These are phyloP conservation scores for Athetis lepigone DNA, from an alignment of 2,888 invertebrate species.

Conservation along the genomic window DNA sequence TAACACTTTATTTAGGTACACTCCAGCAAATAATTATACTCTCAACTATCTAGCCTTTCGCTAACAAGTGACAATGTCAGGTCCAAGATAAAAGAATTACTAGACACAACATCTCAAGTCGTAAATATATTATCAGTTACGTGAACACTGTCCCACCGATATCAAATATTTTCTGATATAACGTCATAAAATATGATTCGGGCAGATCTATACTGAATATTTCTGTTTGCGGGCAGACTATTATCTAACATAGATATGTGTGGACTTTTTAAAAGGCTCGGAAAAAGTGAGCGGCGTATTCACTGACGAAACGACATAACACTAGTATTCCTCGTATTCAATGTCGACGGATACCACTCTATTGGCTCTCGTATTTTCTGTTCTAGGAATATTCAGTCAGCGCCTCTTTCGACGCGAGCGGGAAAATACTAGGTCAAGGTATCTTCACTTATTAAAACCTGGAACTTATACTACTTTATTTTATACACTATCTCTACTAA, in stretches of 20 bases:
- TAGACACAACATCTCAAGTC: slow-evolving; percentile 42
- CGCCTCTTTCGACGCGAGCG: slow-evolving; percentile 16
- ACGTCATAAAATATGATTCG: slow-evolving; percentile 25
- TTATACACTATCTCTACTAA: slow-evolving; percentile 17
- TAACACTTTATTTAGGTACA: slow-evolving; percentile 11
- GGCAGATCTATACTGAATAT: slow-evolving; percentile 29
- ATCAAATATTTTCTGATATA: slow-evolving; percentile 23
- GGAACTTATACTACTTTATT: slow-evolving; percentile 35
- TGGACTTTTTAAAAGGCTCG: background rate
- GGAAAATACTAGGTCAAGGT: slow-evolving; percentile 33
- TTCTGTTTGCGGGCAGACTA: background rate
- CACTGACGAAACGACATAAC: background rate
- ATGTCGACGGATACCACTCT: slow-evolving; percentile 9
- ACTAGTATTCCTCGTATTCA: slow-evolving; percentile 19
- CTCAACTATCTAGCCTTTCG: slow-evolving; percentile 12
- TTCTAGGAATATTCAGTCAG: slow-evolving; percentile 42
- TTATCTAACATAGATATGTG: background rate
- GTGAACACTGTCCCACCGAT: slow-evolving; percentile 28
- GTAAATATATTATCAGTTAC: slow-evolving; percentile 48
- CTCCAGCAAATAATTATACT: slow-evolving; percentile 4
- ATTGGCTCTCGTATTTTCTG: slow-evolving; percentile 29
- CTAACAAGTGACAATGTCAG: slow-evolving; percentile 20
- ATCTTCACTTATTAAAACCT: slow-evolving; percentile 35
- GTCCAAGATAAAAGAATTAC: slow-evolving; percentile 46
- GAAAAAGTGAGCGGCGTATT: background rate